phyloP scores from a whole-genome alignment of 1,140 invertebrate species.

The Rhagoletis pomonella region DNA sequence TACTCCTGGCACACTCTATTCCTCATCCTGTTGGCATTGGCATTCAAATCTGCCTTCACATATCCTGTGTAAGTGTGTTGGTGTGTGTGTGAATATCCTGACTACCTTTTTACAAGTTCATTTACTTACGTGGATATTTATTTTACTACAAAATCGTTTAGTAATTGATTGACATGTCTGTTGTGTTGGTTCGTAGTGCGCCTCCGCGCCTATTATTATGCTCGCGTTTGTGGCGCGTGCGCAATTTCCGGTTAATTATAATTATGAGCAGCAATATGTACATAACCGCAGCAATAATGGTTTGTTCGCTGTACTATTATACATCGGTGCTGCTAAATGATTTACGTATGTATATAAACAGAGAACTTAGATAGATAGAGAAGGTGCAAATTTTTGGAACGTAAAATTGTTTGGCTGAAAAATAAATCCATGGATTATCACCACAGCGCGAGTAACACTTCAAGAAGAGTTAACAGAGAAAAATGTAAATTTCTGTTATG shows the following conservation, averaged over 20 bases:
- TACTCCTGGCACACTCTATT: slow-evolving; percentile 28
- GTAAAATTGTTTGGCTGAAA: too few relatives aligned
- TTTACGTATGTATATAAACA: not conserved
- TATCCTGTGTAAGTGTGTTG: not conserved
- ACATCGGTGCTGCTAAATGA: slow-evolving; percentile 2
- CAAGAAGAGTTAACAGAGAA: too few relatives aligned
- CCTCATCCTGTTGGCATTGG: slow-evolving; percentile 39
- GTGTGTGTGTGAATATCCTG: not conserved
- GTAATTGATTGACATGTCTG: slow-evolving; percentile 32
- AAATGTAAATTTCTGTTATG: too few relatives aligned
- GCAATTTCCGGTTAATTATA: slow-evolving; percentile 53
- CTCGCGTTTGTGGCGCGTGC: slow-evolving; percentile 44
- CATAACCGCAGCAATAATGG: too few relatives aligned
- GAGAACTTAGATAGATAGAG: too few relatives aligned
- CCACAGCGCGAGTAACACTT: too few relatives aligned
- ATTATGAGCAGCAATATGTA: not conserved
- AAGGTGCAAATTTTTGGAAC: too few relatives aligned
- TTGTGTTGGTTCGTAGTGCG: not conserved
- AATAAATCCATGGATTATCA: too few relatives aligned
- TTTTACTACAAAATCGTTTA: not conserved
- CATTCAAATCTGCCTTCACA: slow-evolving; percentile 39
- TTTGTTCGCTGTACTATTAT: not conserved
- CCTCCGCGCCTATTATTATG: slow-evolving; percentile 14
- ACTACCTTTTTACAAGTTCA: slow-evolving; percentile 24
- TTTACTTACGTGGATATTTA: not conserved